These are phyloP conservation scores for Acanthurus leucopareius DNA, from an alignment of 2,797 vertebrate genomes.

Conservation along the genomic window DNA sequence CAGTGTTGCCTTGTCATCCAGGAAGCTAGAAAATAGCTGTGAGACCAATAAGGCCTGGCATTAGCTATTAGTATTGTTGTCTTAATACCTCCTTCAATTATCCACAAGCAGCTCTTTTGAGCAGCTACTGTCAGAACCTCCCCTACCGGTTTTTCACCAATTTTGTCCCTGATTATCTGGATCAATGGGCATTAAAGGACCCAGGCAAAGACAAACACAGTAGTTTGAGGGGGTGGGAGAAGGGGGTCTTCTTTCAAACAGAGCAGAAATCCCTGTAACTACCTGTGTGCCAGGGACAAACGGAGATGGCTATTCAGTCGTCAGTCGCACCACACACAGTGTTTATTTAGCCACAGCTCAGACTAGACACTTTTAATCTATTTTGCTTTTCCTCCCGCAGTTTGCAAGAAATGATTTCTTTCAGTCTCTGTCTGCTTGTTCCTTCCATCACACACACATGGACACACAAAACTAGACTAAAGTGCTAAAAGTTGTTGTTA, in stretches of 20 bases:
- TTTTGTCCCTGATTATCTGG: constrained; percentile 82
- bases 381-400: constrained; percentile 51
- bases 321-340: constrained; percentile 74
- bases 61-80: constrained; percentile 77
- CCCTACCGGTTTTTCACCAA: constrained; percentile 69
- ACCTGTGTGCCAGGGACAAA: constrained; percentile 76
- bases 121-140: constrained; percentile 70
- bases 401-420: constrained; percentile 49
- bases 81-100: constrained; percentile 82
- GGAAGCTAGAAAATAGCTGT: constrained; percentile 59
- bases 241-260: constrained; percentile 70
- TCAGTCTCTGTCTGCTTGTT: constrained; percentile 13
- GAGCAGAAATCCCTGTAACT: constrained; percentile 72
- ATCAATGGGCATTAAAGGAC: constrained; percentile 82
- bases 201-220: constrained; percentile 75
- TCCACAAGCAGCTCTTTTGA: constrained; percentile 76
- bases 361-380: constrained; percentile 74
- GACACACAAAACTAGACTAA: not conserved
- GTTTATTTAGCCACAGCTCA: constrained; percentile 79
- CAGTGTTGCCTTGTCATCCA: constrained; percentile 62
- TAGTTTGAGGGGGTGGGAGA: constrained; percentile 42
- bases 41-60: constrained; percentile 67
- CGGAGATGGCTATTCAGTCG: constrained; percentile 67
- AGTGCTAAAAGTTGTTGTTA: constrained; percentile 3
- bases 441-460: not conserved